Conservation (phyloP, 2,888 invertebrate genomes). For the Chalcis sispes region DNA sequence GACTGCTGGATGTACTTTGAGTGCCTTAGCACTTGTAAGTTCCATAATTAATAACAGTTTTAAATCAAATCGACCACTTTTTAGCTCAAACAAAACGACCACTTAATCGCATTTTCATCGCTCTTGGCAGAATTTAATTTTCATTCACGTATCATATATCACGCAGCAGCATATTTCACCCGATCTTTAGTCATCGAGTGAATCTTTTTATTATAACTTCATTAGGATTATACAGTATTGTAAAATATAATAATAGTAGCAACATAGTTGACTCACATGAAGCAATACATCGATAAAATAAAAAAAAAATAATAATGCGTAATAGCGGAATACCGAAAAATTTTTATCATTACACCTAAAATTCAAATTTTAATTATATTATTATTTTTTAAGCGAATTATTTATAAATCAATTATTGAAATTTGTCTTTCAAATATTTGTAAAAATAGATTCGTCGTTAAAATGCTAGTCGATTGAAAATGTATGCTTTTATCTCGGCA, state of each 20-base stretch:
- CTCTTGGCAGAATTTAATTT: conserved; percentile 19
- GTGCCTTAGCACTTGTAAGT: conserved; percentile 72
- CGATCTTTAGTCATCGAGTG: conserved; percentile 25
- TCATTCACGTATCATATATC: conserved; percentile 7
- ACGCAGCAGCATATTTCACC: not conserved
- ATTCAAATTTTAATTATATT: conserved; percentile 32
- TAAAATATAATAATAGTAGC: conserved; percentile 36
- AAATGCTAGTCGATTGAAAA: conserved; percentile 45
- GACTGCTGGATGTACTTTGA: conserved; percentile 66
- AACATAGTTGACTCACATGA: conserved; percentile 49
- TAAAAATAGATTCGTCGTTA: conserved; percentile 47
- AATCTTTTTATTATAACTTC: conserved; percentile 28
- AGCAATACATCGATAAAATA: conserved; percentile 50
- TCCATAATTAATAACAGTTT: conserved; percentile 53
- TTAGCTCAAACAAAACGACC: conserved; percentile 39
- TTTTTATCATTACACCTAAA: conserved; percentile 34
- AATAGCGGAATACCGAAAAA: conserved; percentile 37
- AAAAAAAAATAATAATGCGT: conserved; percentile 14
- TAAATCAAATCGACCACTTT: conserved; percentile 55
- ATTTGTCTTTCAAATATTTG: conserved; percentile 54
- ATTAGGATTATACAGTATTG: conserved; percentile 32
- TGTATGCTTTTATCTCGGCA: conserved; percentile 44
- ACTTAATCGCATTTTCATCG: conserved; percentile 33
- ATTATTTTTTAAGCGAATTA: conserved; percentile 44
- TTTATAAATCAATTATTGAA: conserved; percentile 51